Evolutionary conservation across 2,888 invertebrate genomes (phyloP), one percentile per base, ranked within the genome.

Genomic region (Hydrotaea diabolus): DNA sequence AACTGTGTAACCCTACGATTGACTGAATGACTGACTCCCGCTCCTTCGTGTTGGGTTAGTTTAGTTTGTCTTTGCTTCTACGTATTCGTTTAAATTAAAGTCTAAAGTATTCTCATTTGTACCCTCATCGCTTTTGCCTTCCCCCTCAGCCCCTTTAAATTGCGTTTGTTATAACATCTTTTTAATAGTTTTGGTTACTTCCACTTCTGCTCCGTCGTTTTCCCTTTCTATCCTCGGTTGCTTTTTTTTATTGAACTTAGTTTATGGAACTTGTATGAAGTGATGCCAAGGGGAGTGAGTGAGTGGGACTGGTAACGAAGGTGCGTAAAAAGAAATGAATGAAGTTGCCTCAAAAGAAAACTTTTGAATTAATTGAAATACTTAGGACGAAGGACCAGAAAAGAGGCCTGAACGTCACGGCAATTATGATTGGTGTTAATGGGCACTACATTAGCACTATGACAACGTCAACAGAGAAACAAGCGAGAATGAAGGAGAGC

Each of bases 171-270:
- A 26, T 31, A 59, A 59, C 15, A 36, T 64, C 17, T 64, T 36
- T 64, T 31, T 36, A 64, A 64, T 64, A 64, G 62, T 64, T 64
- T n/a, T 64, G 17, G 36, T 64, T 36, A 64, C 31, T 7, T 31
- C 31, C 31, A 4, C 9, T 39, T 39, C 39, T 39, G 1, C 39
- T 13, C 9, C 39, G 31, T 31, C 31, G 2, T 31, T 7, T 4
- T 31, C 31, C 7, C 31, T n/a, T n/a, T n/a, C n/a, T n/a, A 31
- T 7, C 2, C 31, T 31, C 31, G 7, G 7, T 31, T n/a, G n/a
- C n/a, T n/a, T n/a, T 62, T 62, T 43, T 49, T 13, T 49, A 39
- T 49, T 49, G 49, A 39, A 39, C 49, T n/a, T n/a, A 49, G 15
- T 49, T 49, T 49, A n/a, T 49, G 49, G n/a, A n/a, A 49, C 31